A percentile compares a stretch with the other conserved stretches of the same genome.
Evolutionary conservation across 2,888 invertebrate genomes (phyloP).

Genomic region (Phortica okadai): DNA sequence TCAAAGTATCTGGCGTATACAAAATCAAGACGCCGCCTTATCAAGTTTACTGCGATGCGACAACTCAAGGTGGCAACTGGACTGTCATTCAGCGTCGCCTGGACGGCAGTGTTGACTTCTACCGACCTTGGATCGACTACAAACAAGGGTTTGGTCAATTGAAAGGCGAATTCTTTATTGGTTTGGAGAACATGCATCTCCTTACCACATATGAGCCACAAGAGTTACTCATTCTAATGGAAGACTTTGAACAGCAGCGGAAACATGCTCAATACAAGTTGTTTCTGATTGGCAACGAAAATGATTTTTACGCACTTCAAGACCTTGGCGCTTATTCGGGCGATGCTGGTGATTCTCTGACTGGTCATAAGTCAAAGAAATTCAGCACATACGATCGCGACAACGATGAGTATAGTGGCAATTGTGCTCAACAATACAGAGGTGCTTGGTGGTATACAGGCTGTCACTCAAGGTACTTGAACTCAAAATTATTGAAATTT

Average conservation of each 20-base stretch:
- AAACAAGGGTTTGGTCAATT: slow-evolving; percentile 83
- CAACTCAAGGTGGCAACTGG: slow-evolving; percentile 81
- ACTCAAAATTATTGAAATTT: neutral
- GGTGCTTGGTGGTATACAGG: slow-evolving; percentile 86
- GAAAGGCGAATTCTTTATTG: slow-evolving; percentile 79
- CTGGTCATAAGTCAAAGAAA: slow-evolving; percentile 82
- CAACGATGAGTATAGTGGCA: slow-evolving; percentile 82
- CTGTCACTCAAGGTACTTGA: slow-evolving; percentile 80
- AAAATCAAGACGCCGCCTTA: slow-evolving; percentile 73
- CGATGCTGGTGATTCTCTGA: slow-evolving; percentile 81
- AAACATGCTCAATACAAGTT: slow-evolving; percentile 80
- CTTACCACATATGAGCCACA: slow-evolving; percentile 58
- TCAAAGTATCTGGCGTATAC: no score
- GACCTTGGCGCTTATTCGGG: slow-evolving; percentile 81
- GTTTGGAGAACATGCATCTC: slow-evolving; percentile 17
- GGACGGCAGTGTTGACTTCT: slow-evolving; percentile 82
- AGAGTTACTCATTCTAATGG: slow-evolving; percentile 80
- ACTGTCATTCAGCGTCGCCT: slow-evolving; percentile 82
- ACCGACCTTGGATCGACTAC: slow-evolving; percentile 81
- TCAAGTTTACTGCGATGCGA: slow-evolving; percentile 77
- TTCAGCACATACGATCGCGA: slow-evolving; percentile 82
- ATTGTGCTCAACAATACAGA: slow-evolving; percentile 81
- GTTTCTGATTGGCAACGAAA: slow-evolving; percentile 82
- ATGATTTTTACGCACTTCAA: slow-evolving; percentile 80
- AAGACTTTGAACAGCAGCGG: slow-evolving; percentile 79